Evolutionary conservation across 2,888 invertebrate genomes (phyloP), one percentile per base, ranked within the genome.

Genomic region (Linnaemya tessellans): DNA sequence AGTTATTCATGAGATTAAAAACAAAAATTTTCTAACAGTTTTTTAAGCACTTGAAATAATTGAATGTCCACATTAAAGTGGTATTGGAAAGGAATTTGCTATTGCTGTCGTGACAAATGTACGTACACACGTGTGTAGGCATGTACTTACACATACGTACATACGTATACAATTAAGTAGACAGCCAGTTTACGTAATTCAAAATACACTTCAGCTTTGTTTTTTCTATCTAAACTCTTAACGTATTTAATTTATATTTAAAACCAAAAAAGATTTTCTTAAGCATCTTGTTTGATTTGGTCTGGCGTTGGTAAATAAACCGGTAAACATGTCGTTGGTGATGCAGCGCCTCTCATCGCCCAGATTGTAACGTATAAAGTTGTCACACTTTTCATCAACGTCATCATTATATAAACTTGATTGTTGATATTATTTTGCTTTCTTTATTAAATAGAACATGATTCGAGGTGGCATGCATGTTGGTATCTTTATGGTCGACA

Each of bases 371-470:
- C 25, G 41, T 67, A n/a, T 64, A 46, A 49, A 74, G 54, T 68
- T 68, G 74, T 81, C 81, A 74, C 35, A 62, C 35, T 74, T 81
- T 74, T 22, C 51, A 51, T 81, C 74, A 81, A 62, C 62, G 67
- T 74, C 58, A 67, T 80, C 65, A 67, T 73, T 67, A 80, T 67
- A 60, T 60, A 67, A 80, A 80, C 80, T 68, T 74, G 80, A 81
- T 75, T 75, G 65, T 65, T 49, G 22, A 43, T 22, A 56, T 74
- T 74, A 73, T 62, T 74, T 67, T 49, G 18, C 58, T 80, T 67
- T 74, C 60, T 49, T 15, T 58, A 11, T 74, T 74, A 60, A 67
- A 58, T 65, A 58, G 60, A 67, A 67, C 43, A 68, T 67, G 58
- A 49, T 74, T 38, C 8, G 73, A 9, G 46, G 60, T 13, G 46